Evolutionary conservation across 2,888 invertebrate species (phyloP).

Genomic region (Rhopalosiphum nymphaeae): DNA sequence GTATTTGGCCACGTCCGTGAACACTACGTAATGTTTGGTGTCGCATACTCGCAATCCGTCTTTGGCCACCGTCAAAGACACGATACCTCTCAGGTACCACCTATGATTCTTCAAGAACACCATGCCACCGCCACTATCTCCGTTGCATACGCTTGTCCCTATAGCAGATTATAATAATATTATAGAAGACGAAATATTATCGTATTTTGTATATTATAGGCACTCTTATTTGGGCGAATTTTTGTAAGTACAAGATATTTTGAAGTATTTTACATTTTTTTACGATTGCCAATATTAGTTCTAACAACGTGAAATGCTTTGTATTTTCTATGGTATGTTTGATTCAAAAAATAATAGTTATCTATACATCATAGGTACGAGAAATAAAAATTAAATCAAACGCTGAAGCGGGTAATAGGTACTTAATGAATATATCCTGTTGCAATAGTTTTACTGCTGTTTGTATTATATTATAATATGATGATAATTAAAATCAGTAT

Average conservation of each 20-base stretch:
- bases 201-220: not conserved
- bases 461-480: not conserved
- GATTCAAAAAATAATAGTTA: not conserved
- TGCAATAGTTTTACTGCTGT: not conserved
- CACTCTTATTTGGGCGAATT: not conserved
- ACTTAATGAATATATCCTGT: not conserved
- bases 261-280: not conserved
- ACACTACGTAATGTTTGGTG: slow-evolving; percentile 75
- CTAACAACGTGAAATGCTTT: not conserved
- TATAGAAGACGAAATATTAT: not conserved
- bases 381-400: not conserved
- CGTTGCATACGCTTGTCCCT: slow-evolving; percentile 69
- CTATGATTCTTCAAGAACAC: slow-evolving; percentile 65
- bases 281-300: not conserved
- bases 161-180: not conserved
- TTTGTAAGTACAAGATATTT: not conserved
- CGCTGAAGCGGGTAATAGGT: not conserved
- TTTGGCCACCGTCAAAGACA: slow-evolving; percentile 69
- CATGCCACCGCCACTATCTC: slow-evolving; percentile 69
- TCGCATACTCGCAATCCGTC: slow-evolving; percentile 74
- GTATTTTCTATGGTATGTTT: not conserved
- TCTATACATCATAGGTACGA: not conserved
- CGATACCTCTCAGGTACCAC: slow-evolving; percentile 69
- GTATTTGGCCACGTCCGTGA: slow-evolving; percentile 73
- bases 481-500: not conserved